Base-by-base conservation (phyloP, 2,113 vertebrate species). In the Empidonax alnorum region DNA sequence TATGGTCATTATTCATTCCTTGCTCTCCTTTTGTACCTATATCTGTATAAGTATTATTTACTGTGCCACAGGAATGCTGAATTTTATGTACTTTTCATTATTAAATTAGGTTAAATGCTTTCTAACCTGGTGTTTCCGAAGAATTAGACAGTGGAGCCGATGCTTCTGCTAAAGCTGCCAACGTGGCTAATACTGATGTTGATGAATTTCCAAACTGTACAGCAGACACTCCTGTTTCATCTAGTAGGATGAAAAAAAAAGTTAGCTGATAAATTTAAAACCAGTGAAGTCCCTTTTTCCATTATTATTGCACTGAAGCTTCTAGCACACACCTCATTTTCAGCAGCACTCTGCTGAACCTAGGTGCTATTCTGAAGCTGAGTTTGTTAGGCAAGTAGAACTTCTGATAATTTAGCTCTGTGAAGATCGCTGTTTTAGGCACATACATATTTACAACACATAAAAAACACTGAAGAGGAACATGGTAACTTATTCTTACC, bases 161-260 rank as follows among this genome's bases (percentile, higher is more conserved):
- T 13, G 98, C 98, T 98, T 98, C 98, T n/a, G 98, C 98, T 98
- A 99, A 97, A 92, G 98, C 98, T 94, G 98, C 98, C 97, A 99
- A 98, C 1, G 98, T 99, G 95, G 98, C 98, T 96, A 99, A 98
- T 92, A 99, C 98, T 84, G 98, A 99, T 1, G 98, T 99, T 7
- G 98, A 99, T 41, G 98, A 99, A 97, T 99, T 98, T 95, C 98
- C 98, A 94, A 99, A 99, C 92, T 99, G 98, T 90, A 98, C 98
- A 95, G 98, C 98, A 91, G 98, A 98, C 52, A 98, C 97, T 92
- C 98, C 98, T 19, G 98, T 98, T 91, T 98, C 98, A 97, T 98
- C 98, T 99, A 84, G 16, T 33, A 96, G 84, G 24, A 91, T 63
- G 63, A 65, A 93, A 82, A 95, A 95, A 35, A 91, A 86, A 95